Conservation (phyloP, 2,888 invertebrate genomes). For the Stenodera caucasica region DNA sequence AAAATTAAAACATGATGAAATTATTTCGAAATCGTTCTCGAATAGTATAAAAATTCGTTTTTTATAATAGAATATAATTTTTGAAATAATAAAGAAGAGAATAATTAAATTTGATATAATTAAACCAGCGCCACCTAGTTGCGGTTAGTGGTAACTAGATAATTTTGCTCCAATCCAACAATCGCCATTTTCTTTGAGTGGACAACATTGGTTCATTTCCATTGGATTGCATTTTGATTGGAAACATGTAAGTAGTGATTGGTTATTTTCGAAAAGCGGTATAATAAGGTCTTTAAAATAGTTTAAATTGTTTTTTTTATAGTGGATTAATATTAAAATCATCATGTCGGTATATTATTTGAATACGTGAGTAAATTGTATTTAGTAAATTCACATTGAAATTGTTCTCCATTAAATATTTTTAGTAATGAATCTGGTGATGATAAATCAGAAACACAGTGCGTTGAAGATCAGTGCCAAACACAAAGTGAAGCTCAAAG, state of each 20-base stretch:
- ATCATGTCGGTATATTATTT: conserved; percentile 68
- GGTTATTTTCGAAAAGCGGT: conserved; percentile 35
- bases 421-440: conserved; percentile 40
- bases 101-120: neutral
- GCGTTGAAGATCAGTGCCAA: conserved; percentile 51
- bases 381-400: no score
- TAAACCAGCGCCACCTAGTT: conserved; percentile 9
- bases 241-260: conserved; percentile 34
- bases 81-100: no score
- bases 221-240: conserved; percentile 29
- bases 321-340: neutral
- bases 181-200: conserved; percentile 7
- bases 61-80: no score
- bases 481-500: conserved; percentile 68
- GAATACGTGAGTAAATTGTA: conserved; percentile 65
- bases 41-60: no score
- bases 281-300: neutral
- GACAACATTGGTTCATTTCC: conserved; percentile 8
- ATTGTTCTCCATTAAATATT: no score
- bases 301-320: neutral
- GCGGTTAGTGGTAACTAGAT: conserved; percentile 17
- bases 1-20: neutral
- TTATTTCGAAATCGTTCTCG: neutral
- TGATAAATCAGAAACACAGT: conserved; percentile 47
- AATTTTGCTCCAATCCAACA: conserved; percentile 6